Evolutionary conservation across 2,888 invertebrate genomes (phyloP).

Genomic region (Mechanitis mazaeus): DNA sequence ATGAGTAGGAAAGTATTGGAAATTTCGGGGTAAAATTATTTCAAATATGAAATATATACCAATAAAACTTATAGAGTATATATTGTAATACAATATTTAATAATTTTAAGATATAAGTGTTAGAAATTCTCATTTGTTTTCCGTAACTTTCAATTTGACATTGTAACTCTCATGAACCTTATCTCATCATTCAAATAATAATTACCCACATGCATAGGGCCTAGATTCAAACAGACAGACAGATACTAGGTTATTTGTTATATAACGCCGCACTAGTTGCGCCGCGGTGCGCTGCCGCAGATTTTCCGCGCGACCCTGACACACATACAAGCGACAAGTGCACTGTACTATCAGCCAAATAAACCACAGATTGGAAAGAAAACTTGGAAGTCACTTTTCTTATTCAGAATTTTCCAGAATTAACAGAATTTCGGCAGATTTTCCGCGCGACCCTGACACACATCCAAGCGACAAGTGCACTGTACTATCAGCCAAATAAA

Average conservation of each 20-base stretch:
- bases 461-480: slow-evolving; percentile 37
- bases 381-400: background rate
- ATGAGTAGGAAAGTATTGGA: too few relatives aligned
- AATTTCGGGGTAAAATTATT: too few relatives aligned
- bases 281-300: slow-evolving; percentile 27
- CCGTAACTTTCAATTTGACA: background rate
- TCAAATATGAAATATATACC: too few relatives aligned
- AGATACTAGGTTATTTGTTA: slow-evolving; percentile 13
- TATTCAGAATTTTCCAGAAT: background rate
- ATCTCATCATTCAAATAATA: slow-evolving; percentile 7
- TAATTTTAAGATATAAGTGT: too few relatives aligned
- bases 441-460: slow-evolving; percentile 39
- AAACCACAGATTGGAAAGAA: slow-evolving; percentile 3
- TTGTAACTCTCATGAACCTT: background rate
- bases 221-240: slow-evolving; percentile 8
- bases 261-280: slow-evolving; percentile 24
- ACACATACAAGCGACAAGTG: slow-evolving; percentile 36
- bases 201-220: slow-evolving; percentile 13
- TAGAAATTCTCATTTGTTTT: too few relatives aligned
- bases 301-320: slow-evolving; percentile 40
- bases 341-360: slow-evolving; percentile 31
- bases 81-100: too few relatives aligned
- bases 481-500: slow-evolving; percentile 26
- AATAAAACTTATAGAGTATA: too few relatives aligned
- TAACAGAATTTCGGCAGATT: slow-evolving; percentile 27